Percentiles rank a stretch among this genome's conserved stretches.
These are phyloP conservation scores for Peucedramus taeniatus DNA, from an alignment of 2,113 vertebrate genomes.

Conservation along the genomic window DNA sequence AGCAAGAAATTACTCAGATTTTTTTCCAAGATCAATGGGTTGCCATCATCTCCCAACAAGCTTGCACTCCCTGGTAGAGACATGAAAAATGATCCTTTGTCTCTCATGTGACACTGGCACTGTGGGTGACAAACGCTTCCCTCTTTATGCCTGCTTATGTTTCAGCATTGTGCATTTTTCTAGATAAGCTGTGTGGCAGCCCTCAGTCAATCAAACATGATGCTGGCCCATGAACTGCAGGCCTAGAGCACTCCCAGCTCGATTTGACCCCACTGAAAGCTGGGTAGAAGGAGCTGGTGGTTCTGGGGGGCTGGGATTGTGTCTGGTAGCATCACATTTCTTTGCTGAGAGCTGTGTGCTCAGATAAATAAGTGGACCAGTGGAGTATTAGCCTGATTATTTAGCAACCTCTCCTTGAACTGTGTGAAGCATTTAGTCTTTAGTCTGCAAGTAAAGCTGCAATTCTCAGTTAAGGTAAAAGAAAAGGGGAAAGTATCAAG, in stretches of 20 bases:
- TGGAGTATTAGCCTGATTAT: not conserved
- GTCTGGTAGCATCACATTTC: not conserved
- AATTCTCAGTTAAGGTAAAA: not conserved
- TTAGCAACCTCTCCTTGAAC: conserved; percentile 11
- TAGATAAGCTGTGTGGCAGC: not conserved
- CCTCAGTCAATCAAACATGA: not conserved
- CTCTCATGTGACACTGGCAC: not conserved
- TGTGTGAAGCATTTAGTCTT: not conserved
- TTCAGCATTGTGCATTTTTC: not conserved
- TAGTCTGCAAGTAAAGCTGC: not conserved
- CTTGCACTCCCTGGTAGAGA: not conserved
- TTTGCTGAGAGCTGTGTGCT: not conserved
- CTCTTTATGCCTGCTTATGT: conserved; percentile 14
- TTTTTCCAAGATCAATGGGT: not conserved
- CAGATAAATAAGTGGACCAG: not conserved
- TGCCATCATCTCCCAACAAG: not conserved
- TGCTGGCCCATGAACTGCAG: not conserved
- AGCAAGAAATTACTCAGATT: not conserved
- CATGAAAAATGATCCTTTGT: conserved; percentile 9
- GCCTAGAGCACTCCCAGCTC: not conserved
- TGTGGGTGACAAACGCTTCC: conserved; percentile 5
- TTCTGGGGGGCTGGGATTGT: not conserved
- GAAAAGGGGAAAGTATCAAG: not conserved
- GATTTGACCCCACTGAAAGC: not conserved
- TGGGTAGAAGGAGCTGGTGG: not conserved